A percentile compares a stretch with the other conserved stretches of the same genome.
Evolutionary conservation across 2,113 vertebrate genomes (phyloP).

Genomic region (Phasianus colchicus): DNA sequence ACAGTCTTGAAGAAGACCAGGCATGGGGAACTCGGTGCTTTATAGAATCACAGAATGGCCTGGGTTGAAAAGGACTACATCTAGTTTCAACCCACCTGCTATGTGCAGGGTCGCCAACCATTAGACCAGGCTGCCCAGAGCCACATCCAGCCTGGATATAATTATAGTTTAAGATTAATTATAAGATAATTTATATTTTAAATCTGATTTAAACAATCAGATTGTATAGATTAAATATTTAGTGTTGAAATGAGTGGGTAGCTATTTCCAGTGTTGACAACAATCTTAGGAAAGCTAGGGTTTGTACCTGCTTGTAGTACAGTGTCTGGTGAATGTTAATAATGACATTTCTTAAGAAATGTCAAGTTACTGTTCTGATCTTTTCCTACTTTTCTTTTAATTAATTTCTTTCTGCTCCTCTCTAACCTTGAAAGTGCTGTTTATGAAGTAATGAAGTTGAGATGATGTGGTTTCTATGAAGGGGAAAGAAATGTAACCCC

Average conservation of each 20-base stretch:
- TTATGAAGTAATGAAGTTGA: neutral
- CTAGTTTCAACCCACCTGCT: too few species aligned
- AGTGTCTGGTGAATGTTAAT: neutral
- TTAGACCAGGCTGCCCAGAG: too few species aligned
- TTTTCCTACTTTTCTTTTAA: too few species aligned
- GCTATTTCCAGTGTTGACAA: too few species aligned
- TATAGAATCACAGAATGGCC: neutral
- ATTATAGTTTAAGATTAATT: too few species aligned
- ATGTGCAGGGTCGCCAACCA: too few species aligned
- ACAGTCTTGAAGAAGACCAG: neutral
- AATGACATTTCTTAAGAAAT: neutral
- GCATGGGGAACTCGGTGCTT: neutral
- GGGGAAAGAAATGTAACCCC: neutral
- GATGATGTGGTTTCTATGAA: neutral
- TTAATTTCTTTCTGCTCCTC: neutral
- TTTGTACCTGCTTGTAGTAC: too few species aligned
- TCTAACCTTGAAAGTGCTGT: neutral
- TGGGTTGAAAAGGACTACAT: too few species aligned
- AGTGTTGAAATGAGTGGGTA: neutral
- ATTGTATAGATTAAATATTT: neutral
- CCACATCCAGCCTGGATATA: neutral
- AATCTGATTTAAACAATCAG: neutral
- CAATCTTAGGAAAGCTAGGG: too few species aligned
- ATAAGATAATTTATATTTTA: neutral
- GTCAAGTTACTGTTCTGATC: too few species aligned